Evolutionary conservation across 2,888 invertebrate genomes (phyloP), one percentile per base, ranked within the genome.

Genomic region (Eulithis testata): DNA sequence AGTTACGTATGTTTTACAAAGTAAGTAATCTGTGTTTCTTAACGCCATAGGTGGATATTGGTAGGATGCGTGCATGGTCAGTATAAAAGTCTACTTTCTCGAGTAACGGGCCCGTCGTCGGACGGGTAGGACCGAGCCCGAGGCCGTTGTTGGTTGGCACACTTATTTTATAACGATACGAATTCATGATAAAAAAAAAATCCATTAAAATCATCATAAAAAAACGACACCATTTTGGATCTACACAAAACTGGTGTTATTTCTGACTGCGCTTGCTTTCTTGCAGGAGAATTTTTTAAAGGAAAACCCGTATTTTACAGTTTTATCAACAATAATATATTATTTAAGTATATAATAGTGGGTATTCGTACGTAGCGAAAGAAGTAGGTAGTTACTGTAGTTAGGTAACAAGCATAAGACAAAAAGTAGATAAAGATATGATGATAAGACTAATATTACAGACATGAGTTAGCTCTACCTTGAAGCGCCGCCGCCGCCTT

Each of bases 21-120:
- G 8, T 37, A 52, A 36, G 6, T 43, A 59, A 65, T 61, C 60
- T 68, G 58, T 65, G 58, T 63, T 58, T 47, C 65, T 45, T 64
- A 60, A 61, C 60, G 69, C 63, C 53, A 60, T 43, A 51, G 27
- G 50, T 63, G 58, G 47, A 69, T 66, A 69, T 69, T 66, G 63
- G 60, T 69, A 70, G 68, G 70, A 72, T 74, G 72, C 75, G 63
- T 72, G 69, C 65, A 65, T 69, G 72, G 62, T 66, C 66, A 65
- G 70, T 61, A 60, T 51, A 53, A 27, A 63, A 66, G 73, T 71
- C 78, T 72, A 84, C 85, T 87, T 87, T 86, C 85, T 81, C 81
- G 74, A 81, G 78, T 81, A 79, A 80, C 80, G 81, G 82, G 75
- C 69, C 72, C 40, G 72, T 73, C 75, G 68, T 73, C 75, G 68